phyloP scores from a whole-genome alignment of 2,888 invertebrate species.

The Drosophila nr. perissopoda region DNA sequence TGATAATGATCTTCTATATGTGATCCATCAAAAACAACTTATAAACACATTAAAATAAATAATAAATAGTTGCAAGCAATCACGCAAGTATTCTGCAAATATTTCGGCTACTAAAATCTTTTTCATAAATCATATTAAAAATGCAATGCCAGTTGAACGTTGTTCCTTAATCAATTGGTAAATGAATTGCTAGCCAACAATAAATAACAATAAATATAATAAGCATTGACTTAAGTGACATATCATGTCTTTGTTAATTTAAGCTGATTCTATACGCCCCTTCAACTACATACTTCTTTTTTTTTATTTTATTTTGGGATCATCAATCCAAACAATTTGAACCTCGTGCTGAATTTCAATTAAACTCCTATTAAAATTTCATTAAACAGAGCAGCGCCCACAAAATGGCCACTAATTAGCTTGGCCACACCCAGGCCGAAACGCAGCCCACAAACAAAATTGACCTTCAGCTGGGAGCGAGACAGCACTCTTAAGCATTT shows the following conservation, averaged over 20 bases:
- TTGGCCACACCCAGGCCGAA: conserved; percentile 43
- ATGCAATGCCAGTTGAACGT: background rate
- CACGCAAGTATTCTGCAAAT: background rate
- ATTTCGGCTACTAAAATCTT: background rate
- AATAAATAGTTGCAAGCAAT: background rate
- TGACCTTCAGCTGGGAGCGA: conserved; percentile 58
- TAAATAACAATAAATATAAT: background rate
- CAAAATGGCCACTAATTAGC: conserved; percentile 75
- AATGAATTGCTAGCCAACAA: background rate
- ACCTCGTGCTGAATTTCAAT: conserved; percentile 57
- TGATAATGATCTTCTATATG: background rate
- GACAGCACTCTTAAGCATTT: conserved; percentile 41
- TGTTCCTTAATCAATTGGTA: background rate
- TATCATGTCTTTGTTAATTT: background rate
- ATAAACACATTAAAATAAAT: background rate
- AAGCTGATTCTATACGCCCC: background rate
- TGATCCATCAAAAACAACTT: background rate
- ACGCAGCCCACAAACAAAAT: conserved; percentile 15
- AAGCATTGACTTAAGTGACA: background rate
- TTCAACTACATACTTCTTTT: background rate
- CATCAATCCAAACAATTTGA: conserved; percentile 9
- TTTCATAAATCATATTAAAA: background rate
- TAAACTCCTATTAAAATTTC: conserved; percentile 73
- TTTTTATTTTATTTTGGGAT: background rate
- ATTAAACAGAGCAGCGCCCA: conserved; percentile 66